phyloP scores from a whole-genome alignment of 35 echinoderm and acorn worm genomes.

The Ophiothrix spiculata region DNA sequence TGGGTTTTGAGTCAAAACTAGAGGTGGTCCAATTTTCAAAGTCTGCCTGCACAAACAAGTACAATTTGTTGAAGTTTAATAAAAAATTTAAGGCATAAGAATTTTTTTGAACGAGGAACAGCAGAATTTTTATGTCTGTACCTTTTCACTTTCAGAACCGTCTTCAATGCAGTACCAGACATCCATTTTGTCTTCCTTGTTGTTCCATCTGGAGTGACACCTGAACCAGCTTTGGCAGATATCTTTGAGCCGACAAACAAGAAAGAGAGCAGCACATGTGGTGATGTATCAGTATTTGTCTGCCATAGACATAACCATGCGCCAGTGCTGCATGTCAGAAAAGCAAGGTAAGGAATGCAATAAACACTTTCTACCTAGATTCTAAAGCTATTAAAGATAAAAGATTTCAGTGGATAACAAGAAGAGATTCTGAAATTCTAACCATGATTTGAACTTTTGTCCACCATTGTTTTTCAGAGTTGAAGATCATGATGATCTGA shows the following conservation, averaged over 20 bases:
- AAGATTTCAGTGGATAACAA: too few species aligned
- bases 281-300: constrained; percentile 57
- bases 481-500: constrained; percentile 99
- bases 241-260: constrained; percentile 58
- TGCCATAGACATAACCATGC: constrained; percentile 83
- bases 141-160: constrained; percentile 71
- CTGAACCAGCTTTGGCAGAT: constrained; percentile 68
- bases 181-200: constrained; percentile 90
- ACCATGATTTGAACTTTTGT: neutral
- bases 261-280: constrained; percentile 54
- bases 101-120: too few species aligned
- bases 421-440: too few species aligned
- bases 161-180: constrained; percentile 98
- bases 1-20: too few species aligned
- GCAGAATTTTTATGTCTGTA: neutral
- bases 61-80: too few species aligned
- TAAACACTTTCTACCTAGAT: too few species aligned
- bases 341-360: constrained; percentile 66
- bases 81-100: too few species aligned
- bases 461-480: constrained; percentile 47
- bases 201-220: constrained; percentile 65
- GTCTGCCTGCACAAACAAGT: too few species aligned
- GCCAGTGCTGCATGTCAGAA: constrained; percentile 86
- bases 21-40: too few species aligned
- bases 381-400: too few species aligned